Evolutionary conservation across 2,113 vertebrate genomes (phyloP).

Genomic region (Phyllostomus discolor): DNA sequence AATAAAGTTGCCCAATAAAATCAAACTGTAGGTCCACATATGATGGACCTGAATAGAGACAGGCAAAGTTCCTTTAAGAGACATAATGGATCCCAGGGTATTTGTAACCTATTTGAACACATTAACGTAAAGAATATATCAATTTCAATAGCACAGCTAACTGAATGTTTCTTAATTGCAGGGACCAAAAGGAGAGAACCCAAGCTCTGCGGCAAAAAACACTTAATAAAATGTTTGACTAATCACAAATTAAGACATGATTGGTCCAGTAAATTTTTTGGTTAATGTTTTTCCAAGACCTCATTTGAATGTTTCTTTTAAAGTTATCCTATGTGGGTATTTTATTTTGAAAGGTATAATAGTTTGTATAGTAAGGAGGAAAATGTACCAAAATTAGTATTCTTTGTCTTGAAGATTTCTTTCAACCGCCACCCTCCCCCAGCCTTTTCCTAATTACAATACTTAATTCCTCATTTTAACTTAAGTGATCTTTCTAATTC

Average conservation of each 20-base stretch:
- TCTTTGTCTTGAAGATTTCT: constrained; percentile 69
- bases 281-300: constrained; percentile 61
- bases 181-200: constrained; percentile 55
- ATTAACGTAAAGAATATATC: not conserved
- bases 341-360: constrained; percentile 71
- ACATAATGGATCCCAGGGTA: not conserved
- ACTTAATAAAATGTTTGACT: not conserved
- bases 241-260: constrained; percentile 48
- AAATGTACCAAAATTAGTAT: constrained; percentile 76
- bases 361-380: constrained; percentile 70
- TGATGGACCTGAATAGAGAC: not conserved
- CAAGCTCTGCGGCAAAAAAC: constrained; percentile 41
- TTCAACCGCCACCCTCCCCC: constrained; percentile 69
- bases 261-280: constrained; percentile 57
- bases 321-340: constrained; percentile 52
- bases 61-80: not conserved
- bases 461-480: constrained; percentile 62
- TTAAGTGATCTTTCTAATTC: constrained; percentile 61
- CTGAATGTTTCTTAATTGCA: constrained; percentile 51
- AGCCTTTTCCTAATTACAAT: constrained; percentile 48
- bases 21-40: not conserved
- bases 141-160: constrained; percentile 43
- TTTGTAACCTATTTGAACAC: not conserved
- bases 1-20: not conserved
- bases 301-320: constrained; percentile 58